phyloP scores from a whole-genome alignment of 2,797 vertebrate species.

The Eleutherodactylus coqui region DNA sequence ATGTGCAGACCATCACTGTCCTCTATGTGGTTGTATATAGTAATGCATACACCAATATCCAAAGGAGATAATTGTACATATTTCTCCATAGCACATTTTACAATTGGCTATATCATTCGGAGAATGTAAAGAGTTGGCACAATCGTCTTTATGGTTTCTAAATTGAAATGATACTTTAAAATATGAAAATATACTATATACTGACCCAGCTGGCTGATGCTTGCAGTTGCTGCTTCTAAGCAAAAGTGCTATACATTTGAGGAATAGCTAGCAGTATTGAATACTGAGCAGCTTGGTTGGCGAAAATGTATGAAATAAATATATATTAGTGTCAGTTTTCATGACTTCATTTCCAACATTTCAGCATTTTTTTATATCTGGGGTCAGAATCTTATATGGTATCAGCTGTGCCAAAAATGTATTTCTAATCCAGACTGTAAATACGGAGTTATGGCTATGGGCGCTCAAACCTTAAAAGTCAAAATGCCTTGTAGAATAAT shows the following conservation, averaged over 20 bases:
- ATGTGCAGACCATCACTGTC: not conserved
- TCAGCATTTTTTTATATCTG: not conserved
- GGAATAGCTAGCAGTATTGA: not conserved
- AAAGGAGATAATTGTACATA: not conserved
- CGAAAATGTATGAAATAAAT: conserved; percentile 14
- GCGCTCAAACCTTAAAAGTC: not conserved
- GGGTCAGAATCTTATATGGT: not conserved
- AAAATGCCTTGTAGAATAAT: not conserved
- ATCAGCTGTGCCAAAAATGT: not conserved
- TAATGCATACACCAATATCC: not conserved
- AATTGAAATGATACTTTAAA: not conserved
- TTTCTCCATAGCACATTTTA: not conserved
- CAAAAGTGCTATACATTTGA: not conserved
- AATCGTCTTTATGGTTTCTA: not conserved
- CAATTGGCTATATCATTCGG: not conserved
- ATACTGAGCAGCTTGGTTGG: not conserved
- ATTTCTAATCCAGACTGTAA: not conserved
- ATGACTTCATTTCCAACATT: not conserved
- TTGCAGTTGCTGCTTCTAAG: not conserved
- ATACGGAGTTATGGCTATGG: not conserved
- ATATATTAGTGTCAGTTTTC: conserved; percentile 8
- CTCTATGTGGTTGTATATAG: not conserved
- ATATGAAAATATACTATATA: not conserved
- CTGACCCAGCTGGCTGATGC: conserved; percentile 2
- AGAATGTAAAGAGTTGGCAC: not conserved